These are phyloP conservation scores for Budorcas taxicolor DNA, from an alignment of 2,113 vertebrate species.

Conservation along the genomic window DNA sequence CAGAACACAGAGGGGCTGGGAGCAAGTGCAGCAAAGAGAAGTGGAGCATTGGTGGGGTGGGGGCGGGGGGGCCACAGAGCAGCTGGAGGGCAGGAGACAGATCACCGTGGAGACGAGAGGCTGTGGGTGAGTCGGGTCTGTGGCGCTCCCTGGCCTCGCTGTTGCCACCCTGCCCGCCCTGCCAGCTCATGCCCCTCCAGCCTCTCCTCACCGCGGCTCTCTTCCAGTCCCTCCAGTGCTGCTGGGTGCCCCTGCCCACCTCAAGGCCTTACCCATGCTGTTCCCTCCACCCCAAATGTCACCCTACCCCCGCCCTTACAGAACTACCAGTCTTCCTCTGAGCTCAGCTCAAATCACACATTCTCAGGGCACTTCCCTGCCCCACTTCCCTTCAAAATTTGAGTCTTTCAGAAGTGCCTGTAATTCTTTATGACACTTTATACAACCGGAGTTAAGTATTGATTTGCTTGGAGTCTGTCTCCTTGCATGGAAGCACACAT, in stretches of 20 bases:
- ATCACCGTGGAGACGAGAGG: accelerated
- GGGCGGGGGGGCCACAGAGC: accelerated
- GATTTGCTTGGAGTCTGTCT: not conserved
- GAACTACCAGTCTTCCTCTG: not conserved
- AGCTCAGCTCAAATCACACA: not conserved
- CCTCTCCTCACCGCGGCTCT: accelerated
- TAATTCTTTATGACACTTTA: not conserved
- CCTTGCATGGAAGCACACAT: not conserved
- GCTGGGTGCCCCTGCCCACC: not conserved
- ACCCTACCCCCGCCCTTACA: accelerated
- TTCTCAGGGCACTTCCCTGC: not conserved
- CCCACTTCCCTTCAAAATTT: not conserved
- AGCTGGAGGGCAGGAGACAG: too few species aligned
- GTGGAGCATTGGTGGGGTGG: not conserved
- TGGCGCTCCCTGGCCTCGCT: not conserved
- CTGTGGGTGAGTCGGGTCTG: not conserved
- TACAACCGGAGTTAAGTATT: not conserved
- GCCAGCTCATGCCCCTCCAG: not conserved
- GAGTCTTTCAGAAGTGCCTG: not conserved
- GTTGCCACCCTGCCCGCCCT: not conserved
- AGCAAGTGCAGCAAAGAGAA: not conserved
- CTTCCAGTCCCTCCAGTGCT: not conserved
- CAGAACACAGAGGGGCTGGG: not conserved
- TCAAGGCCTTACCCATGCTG: not conserved
- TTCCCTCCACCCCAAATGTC: not conserved